Percentiles rank a stretch among this genome's conserved stretches.
phyloP scores from a whole-genome alignment of 2,113 vertebrate genomes.

The Nothobranchius kuhntae region DNA sequence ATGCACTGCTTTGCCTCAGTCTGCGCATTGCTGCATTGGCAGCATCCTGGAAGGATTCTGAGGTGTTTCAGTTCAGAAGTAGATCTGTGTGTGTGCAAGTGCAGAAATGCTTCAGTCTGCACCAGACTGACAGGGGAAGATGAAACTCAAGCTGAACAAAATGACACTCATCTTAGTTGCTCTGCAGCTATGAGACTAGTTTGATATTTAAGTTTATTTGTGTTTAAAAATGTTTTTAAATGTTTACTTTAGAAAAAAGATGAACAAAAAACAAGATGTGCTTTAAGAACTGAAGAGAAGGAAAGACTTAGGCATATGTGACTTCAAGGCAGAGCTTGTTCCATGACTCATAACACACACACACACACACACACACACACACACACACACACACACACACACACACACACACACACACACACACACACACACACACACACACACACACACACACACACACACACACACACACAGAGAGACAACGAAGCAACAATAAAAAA shows the following conservation, averaged over 20 bases:
- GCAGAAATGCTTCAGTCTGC: slow-evolving; percentile 45
- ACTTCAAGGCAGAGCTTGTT: slow-evolving; percentile 29
- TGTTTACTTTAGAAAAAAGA: neutral
- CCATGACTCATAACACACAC: slow-evolving; percentile 21
- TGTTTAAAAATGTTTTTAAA: neutral
- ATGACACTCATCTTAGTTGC: slow-evolving; percentile 11
- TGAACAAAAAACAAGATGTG: neutral
- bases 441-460: no score
- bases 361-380: neutral
- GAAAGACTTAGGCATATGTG: slow-evolving; percentile 9
- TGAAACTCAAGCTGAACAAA: slow-evolving; percentile 24
- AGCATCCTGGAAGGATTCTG: slow-evolving; percentile 66
- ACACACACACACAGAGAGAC: slow-evolving; percentile 10
- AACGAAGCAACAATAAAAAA: slow-evolving; percentile 26
- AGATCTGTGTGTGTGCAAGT: slow-evolving; percentile 18
- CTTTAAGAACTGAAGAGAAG: neutral
- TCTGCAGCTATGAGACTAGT: neutral
- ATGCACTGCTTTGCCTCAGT: slow-evolving; percentile 72
- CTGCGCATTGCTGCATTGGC: slow-evolving; percentile 70
- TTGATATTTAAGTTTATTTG: slow-evolving; percentile 13
- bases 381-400: neutral
- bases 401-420: neutral
- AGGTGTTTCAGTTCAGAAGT: slow-evolving; percentile 63
- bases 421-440: no score
- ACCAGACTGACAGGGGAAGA: slow-evolving; percentile 34